Percentiles rank a stretch among this genome's conserved stretches.
Evolutionary conservation across 2,797 vertebrate genomes (phyloP).

Genomic region (Linurgus olivaceus): DNA sequence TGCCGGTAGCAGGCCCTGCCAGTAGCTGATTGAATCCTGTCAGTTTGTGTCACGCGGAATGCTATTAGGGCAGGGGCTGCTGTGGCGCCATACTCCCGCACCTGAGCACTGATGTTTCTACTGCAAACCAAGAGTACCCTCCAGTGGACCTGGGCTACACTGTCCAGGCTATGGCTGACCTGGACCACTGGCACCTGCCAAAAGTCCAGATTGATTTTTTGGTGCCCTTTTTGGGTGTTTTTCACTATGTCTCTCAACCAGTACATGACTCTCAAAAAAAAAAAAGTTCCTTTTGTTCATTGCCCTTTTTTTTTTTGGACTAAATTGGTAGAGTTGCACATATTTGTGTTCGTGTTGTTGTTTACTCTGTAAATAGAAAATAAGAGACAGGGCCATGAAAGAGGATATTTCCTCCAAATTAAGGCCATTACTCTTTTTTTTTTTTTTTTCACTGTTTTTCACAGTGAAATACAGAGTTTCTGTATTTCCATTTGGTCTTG

Average conservation of each 20-base stretch:
- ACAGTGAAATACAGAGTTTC: not conserved
- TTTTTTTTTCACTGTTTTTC: not conserved
- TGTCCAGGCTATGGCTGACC: not conserved
- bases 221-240: not conserved
- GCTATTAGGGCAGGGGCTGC: not conserved
- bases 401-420: not conserved
- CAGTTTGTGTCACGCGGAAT: rapidly evolving
- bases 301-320: not conserved
- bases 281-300: not conserved
- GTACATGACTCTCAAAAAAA: not conserved
- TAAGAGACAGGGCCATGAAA: not conserved
- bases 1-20: not conserved
- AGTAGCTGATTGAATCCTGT: not conserved
- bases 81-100: not conserved
- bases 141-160: not conserved
- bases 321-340: not conserved
- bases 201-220: not conserved
- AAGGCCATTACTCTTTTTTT: not conserved
- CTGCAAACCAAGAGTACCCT: not conserved
- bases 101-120: rapidly evolving
- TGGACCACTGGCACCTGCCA: rapidly evolving
- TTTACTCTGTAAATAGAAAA: not conserved
- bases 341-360: not conserved
- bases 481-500: not conserved
- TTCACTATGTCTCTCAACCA: not conserved